Evolutionary conservation across 2,797 vertebrate species (phyloP), one percentile per base, ranked within the genome.

Genomic region (Sebastes dallii): DNA sequence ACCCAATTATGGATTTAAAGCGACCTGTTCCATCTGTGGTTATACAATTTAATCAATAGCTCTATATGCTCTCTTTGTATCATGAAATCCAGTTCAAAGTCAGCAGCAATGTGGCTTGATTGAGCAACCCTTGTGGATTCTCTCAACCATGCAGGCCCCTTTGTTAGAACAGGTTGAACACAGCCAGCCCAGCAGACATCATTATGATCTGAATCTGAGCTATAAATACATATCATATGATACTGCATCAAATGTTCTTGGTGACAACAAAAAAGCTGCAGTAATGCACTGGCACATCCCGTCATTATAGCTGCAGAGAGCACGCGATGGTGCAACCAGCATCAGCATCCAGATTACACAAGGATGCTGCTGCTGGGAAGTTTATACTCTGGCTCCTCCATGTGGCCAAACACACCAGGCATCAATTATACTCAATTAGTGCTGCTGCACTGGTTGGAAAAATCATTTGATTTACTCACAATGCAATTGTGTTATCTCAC

Each of bases 331-430:
- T 65, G 83, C 59, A 24, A 39, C 69, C 72, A 66, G 77, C 61
- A 72, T 67, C 72, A 32, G 72, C 42, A 1, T 55, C 75, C 76
- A 20, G 2, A 18, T 74, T 55, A 78, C 72, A 29, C 64, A 6
- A 75, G 13, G 68, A 68, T 2, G 85, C 66, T 24, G 39, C 24
- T 9, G 65, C 12, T 0, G 29, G 0, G 22, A 6, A 0, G 3
- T 9, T 29, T 62, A 46, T 66, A 16, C 87, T 2, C 32, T 76
- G 59, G 85, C 85, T 75, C 88, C 87, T 66, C 5, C 89, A 8
- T 54, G 29, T 85, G 89, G 87, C 8, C 18, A 34, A 32, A 60
- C 4, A 0, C 3, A 0, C 1, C 59, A 55, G 72, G 5, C 55
- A 71, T 29, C 50, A 13, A 20, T 29, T 8, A 4, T 7, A 32